phyloP scores from a whole-genome alignment of 2,888 invertebrate genomes.

The Pelosia muscerda region DNA sequence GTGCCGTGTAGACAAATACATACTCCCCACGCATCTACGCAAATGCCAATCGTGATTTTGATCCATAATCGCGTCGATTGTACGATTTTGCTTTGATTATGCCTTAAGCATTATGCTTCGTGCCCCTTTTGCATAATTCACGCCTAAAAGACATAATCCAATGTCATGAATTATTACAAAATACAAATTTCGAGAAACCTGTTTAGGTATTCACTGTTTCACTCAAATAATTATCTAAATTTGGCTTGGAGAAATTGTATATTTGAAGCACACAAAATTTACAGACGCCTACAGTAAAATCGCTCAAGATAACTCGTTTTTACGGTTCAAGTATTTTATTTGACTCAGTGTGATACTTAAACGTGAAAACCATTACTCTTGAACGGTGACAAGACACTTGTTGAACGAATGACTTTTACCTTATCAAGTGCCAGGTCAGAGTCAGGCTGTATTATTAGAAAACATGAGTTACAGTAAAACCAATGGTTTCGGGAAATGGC shows the following conservation, averaged over 20 bases:
- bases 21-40: too few relatives aligned
- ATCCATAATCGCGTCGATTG: too few relatives aligned
- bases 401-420: slow-evolving; percentile 15
- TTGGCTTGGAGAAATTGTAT: not conserved
- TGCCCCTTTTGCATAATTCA: too few relatives aligned
- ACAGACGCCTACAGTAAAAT: not conserved
- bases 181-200: not conserved
- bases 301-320: slow-evolving; percentile 7
- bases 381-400: slow-evolving; percentile 18
- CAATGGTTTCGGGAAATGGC: not conserved
- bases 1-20: too few relatives aligned
- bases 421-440: slow-evolving; percentile 9
- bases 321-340: slow-evolving; percentile 6
- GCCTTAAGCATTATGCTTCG: too few relatives aligned
- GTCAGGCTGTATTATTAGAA: not conserved
- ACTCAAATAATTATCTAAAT: not conserved
- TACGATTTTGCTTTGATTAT: too few relatives aligned
- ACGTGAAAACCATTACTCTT: slow-evolving; percentile 12
- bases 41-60: too few relatives aligned
- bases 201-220: not conserved
- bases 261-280: slow-evolving; percentile 9
- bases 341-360: slow-evolving; percentile 6
- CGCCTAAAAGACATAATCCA: too few relatives aligned
- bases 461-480: not conserved
- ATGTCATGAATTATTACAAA: not conserved